Evolutionary conservation across 2,113 vertebrate species (phyloP).

Genomic region (Miniopterus natalensis): DNA sequence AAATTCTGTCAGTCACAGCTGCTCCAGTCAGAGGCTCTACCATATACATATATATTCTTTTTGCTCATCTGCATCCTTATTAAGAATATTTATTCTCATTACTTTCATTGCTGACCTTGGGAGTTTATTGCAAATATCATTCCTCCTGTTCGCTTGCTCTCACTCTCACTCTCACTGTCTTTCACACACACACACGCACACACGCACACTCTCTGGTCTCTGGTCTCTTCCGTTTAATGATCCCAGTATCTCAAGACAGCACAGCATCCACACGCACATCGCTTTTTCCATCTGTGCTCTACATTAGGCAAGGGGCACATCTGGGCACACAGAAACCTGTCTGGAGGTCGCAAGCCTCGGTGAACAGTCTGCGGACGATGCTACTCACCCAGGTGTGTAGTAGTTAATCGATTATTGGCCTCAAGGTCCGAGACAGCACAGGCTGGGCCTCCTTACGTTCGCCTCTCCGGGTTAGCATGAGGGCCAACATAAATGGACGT

Average conservation of each 20-base stretch:
- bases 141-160: constrained; percentile 49
- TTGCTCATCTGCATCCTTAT: constrained; percentile 68
- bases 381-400: background rate
- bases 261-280: background rate
- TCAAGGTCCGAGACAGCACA: background rate
- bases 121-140: constrained; percentile 70
- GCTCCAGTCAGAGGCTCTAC: constrained; percentile 18
- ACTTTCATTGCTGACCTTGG: constrained; percentile 69
- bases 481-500: background rate
- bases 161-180: background rate
- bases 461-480: background rate
- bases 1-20: background rate
- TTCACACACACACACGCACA: background rate
- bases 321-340: background rate
- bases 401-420: background rate
- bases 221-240: constrained; percentile 61
- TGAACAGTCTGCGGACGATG: background rate
- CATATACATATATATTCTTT: background rate
- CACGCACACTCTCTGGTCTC: background rate
- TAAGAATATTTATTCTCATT: constrained; percentile 77
- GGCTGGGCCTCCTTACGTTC: background rate
- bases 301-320: background rate
- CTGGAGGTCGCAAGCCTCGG: background rate
- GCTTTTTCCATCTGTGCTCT: background rate
- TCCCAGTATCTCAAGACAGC: background rate